phyloP scores from a whole-genome alignment of 2,888 invertebrate genomes.

The Catonia carolina region DNA sequence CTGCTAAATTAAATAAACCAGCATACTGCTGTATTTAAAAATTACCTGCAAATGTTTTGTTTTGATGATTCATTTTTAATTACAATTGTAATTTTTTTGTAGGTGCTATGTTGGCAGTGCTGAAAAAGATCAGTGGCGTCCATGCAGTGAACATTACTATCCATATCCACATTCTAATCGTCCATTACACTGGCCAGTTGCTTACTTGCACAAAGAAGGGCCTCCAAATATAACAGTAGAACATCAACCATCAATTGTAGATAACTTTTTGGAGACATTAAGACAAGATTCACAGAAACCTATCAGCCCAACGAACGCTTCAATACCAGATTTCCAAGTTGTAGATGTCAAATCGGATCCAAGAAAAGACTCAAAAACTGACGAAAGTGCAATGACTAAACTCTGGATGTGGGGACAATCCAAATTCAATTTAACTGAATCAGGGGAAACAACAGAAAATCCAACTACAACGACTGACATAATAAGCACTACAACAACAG shows the following conservation, averaged over 20 bases:
- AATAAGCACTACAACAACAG: not conserved
- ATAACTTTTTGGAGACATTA: slow-evolving; percentile 33
- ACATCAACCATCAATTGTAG: slow-evolving; percentile 34
- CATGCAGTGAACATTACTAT: slow-evolving; percentile 76
- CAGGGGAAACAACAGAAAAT: not conserved
- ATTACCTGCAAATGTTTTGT: too few relatives aligned
- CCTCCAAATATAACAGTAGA: slow-evolving; percentile 62
- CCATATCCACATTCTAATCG: slow-evolving; percentile 45
- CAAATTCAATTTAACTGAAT: slow-evolving; percentile 25
- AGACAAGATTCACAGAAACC: slow-evolving; percentile 15
- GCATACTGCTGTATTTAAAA: too few relatives aligned
- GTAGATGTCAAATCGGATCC: slow-evolving; percentile 20
- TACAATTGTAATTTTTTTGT: too few relatives aligned
- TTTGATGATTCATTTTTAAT: too few relatives aligned
- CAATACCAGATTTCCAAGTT: slow-evolving; percentile 18
- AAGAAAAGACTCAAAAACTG: slow-evolving; percentile 9
- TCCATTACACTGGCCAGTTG: slow-evolving; percentile 62
- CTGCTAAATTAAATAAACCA: too few relatives aligned
- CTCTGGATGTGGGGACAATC: slow-evolving; percentile 33
- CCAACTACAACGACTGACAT: not conserved
- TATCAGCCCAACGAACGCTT: slow-evolving; percentile 2
- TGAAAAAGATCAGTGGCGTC: slow-evolving; percentile 72
- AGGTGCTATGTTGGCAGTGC: slow-evolving; percentile 81
- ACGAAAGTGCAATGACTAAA: slow-evolving; percentile 30
- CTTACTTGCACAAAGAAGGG: slow-evolving; percentile 70